Conservation (phyloP, 2,888 invertebrate species). For the Bombylius major region DNA sequence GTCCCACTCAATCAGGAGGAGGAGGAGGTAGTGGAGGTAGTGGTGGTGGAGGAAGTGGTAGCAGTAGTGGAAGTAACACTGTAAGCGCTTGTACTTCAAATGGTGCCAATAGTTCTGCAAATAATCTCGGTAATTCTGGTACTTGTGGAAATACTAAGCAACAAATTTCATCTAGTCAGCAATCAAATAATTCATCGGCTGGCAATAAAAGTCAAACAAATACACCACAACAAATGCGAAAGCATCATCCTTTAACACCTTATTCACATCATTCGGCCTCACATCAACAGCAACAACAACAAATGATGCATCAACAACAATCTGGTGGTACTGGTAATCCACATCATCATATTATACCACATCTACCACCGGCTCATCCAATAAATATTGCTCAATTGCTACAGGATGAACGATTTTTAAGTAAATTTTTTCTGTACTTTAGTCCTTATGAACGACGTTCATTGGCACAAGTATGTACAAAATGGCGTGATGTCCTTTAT, state of each 20-base stretch:
- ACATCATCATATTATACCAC: slow-evolving; percentile 25
- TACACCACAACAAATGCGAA: slow-evolving; percentile 33
- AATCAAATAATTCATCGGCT: neutral
- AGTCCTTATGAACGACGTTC: slow-evolving; percentile 62
- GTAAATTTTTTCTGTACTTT: slow-evolving; percentile 73
- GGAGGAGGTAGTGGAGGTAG: neutral
- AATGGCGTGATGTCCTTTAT: slow-evolving; percentile 83
- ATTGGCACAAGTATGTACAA: slow-evolving; percentile 71
- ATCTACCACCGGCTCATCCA: slow-evolving; percentile 39
- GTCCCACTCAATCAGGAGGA: neutral
- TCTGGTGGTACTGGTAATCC: slow-evolving; percentile 17
- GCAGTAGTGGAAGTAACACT: slow-evolving; percentile 14
- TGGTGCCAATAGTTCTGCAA: slow-evolving; percentile 6
- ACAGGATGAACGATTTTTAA: slow-evolving; percentile 73
- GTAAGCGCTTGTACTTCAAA: slow-evolving; percentile 17
- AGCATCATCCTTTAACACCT: slow-evolving; percentile 27
- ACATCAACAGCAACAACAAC: slow-evolving; percentile 23
- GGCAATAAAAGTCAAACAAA: slow-evolving; percentile 24
- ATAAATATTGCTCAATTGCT: slow-evolving; percentile 62
- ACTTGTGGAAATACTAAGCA: neutral
- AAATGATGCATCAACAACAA: slow-evolving; percentile 29
- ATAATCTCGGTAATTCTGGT: neutral
- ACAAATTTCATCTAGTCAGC: neutral
- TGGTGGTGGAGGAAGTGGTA: slow-evolving; percentile 5
- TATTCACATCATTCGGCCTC: slow-evolving; percentile 1